Evolutionary conservation across 1,140 invertebrate species (phyloP), one percentile per base, ranked within the genome.

Genomic region (Anastrepha ludens): DNA sequence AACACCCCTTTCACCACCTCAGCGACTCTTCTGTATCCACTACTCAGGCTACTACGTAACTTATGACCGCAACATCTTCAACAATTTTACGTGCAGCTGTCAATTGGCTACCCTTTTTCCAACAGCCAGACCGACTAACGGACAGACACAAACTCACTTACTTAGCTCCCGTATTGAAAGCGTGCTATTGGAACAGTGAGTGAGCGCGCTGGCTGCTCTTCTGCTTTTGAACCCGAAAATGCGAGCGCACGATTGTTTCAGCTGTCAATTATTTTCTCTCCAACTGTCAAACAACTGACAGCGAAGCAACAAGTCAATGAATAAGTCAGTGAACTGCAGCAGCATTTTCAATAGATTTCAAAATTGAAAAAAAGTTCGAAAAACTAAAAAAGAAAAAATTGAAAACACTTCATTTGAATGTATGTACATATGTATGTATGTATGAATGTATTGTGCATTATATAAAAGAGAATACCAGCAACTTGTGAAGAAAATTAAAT

Each of bases 191-290:
- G 11, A 62, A 62, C 60, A 62, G 9, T 13, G 13, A 62, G 15
- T 11, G 17, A 13, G 17, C 8, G 41, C 44, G 29, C 29, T 62
- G 9, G 44, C 8, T 81, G 47, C 74, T 58, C 74, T 47, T 81
- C 74, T 81, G 74, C 39, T 70, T 70, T 44, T 15, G 9, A 74
- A n/a, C 11, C 44, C 67, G 67, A 74, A 74, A 74, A 74, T 44
- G 41, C 41, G 67, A 74, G 67, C 41, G 67, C 74, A 81, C 74
- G 74, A 81, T 81, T 81, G 29, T 67, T 81, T 81, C 74, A 81
- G 74, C 74, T 81, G 74, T 58, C 74, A 81, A 81, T 81, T 81
- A 81, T 81, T 58, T 55, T 81, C 74, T 81, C 50, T 81, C 74
- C 74, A 55, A 81, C 41, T 81, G 74, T 81, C 74, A 81, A 81